Evolutionary conservation across 2,113 vertebrate species (phyloP), one percentile per base, ranked within the genome.

Genomic region (Chlorodrepanis virens): DNA sequence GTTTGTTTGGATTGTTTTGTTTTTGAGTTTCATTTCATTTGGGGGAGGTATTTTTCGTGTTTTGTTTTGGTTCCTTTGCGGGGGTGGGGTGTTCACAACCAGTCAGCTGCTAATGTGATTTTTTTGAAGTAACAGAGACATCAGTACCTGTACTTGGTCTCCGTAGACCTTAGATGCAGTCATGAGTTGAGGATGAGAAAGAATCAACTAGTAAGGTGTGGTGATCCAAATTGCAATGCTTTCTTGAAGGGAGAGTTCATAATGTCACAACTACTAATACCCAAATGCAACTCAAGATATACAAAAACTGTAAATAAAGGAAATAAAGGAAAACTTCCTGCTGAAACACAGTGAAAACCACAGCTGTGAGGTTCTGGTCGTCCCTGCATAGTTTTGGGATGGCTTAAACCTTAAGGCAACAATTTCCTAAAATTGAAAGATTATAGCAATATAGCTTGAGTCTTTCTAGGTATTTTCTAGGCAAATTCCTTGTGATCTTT

Each of bases 1-100:
- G 8, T 37, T 29, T n/a, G 9, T 22, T 33, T 39, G 5, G 2
- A 3, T 17, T 37, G 14, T 33, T 63, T 45, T 27, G 9, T 0
- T 11, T 54, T n/a, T 18, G 19, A 12, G 11, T 27, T 20, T 49
- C 2, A 24, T 49, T 25, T 49, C 11, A 5, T 19, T 37, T 59
- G 5, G 10, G 56, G 9, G 56, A 14, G 33, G 33, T n/a, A 12
- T n/a, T 23, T 9, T 70, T 33, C 29, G 18, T 31, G 53, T 8
- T 29, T 27, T 31, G 8, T 11, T 39, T 50, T 21, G 10, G 10
- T 60, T 59, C 9, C 10, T 37, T 33, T 42, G 10, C 8, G 7
- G 19, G 9, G 11, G 13, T 29, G 13, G 7, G 13, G 4, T 27
- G 35, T 21, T 29, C 42, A 52, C 27, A 64, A 70, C 10, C 65